Conservation (phyloP, 2,797 vertebrate species). For the Scomberomorus guttatus region DNA sequence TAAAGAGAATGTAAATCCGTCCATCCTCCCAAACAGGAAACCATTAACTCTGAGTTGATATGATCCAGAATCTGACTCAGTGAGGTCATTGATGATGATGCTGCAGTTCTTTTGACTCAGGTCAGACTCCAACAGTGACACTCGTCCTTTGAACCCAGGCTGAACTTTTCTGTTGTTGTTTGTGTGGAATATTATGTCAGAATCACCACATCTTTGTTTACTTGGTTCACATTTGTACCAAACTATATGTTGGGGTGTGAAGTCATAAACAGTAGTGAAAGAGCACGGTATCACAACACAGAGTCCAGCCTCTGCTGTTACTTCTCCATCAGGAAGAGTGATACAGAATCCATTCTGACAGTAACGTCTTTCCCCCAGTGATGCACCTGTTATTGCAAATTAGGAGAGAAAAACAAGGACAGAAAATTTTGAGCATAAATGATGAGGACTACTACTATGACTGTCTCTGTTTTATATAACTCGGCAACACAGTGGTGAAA, state of each 20-base stretch:
- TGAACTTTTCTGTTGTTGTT: neutral
- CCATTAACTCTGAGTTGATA: constrained; percentile 61
- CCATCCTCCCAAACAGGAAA: accelerated
- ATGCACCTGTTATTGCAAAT: constrained; percentile 30
- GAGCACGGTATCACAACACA: constrained; percentile 59
- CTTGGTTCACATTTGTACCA: constrained; percentile 50
- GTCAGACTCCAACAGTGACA: constrained; percentile 41
- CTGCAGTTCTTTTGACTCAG: constrained; percentile 41
- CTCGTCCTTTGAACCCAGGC: neutral
- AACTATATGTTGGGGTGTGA: neutral
- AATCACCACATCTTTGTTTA: accelerated
- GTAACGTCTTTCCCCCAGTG: accelerated
- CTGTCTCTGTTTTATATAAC: no score
- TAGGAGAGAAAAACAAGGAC: neutral
- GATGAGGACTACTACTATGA: neutral
- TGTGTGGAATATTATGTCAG: constrained; percentile 37
- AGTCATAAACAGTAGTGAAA: accelerated
- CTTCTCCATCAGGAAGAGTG: neutral
- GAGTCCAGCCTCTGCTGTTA: constrained; percentile 60
- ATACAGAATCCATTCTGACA: constrained; percentile 11
- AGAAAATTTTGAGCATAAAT: neutral
- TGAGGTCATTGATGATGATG: constrained; percentile 64
- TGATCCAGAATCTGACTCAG: constrained; percentile 50
- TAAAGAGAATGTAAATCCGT: accelerated
- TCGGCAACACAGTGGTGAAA: no score